Evolutionary conservation across 2,888 invertebrate genomes (phyloP), one percentile per base, ranked within the genome.

Genomic region (Ophonus ardosiacus): DNA sequence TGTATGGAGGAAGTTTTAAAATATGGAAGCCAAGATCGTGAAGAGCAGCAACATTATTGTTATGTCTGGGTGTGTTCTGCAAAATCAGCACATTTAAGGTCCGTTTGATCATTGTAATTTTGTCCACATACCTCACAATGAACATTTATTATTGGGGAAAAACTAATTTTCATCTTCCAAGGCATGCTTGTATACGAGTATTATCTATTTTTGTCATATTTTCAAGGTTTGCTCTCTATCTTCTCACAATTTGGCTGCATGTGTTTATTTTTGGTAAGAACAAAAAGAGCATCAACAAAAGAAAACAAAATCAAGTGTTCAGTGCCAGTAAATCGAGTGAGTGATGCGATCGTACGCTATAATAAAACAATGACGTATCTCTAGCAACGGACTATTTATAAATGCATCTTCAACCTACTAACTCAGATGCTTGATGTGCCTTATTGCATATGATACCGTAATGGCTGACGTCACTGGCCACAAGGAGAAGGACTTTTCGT

Each of bases 351-450:
- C 65, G 21, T 65, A 65, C 51, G 65, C 81, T 81, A 81, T 61
- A 81, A 65, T 81, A 81, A 81, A 81, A 81, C 81, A 81, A 81
- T 81, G 81, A 81, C 81, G 81, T 81, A 65, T 81, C 81, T 21
- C 78, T 57, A 56, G 78, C 78, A 56, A 18, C 31, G 0, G 8
- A 65, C 81, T 81, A 81, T 81, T 81, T 81, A 81, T 81, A 81
- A 63, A 81, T 43, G 51, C 21, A 63, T 65, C 65, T 51, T 38
- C 81, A 81, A 63, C 65, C 81, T 81, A 65, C 63, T 81, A 65
- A 63, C 65, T 81, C 40, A 81, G 8, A 81, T 51, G 15, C 24
- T 40, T 0, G 31, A 7, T 38, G 24, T 74, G 71, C 71, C 71
- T 74, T 74, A 51, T 74, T 43, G 17, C 71, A 43, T 74, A 74